Percentiles rank a stretch among this genome's conserved stretches.
Evolutionary conservation across 2,113 vertebrate genomes (phyloP).

Genomic region (Falco punctatus): DNA sequence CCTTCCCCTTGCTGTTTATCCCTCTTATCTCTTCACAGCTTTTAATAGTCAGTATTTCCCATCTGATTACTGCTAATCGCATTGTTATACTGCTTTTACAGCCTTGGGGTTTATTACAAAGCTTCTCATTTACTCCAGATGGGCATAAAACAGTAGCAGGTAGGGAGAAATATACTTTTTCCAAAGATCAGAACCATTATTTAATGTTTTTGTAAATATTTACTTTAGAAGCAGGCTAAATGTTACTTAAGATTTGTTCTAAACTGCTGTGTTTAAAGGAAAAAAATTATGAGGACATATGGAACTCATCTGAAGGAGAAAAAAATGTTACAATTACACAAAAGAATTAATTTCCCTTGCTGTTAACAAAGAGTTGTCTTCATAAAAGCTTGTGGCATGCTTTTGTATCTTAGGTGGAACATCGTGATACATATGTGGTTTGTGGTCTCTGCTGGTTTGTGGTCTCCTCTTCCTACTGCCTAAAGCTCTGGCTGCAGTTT

Average conservation of each 20-base stretch:
- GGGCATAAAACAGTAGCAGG: conserved; percentile 63
- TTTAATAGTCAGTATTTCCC: conserved; percentile 28
- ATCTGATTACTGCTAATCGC: conserved; percentile 45
- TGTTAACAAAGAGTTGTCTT: conserved; percentile 37
- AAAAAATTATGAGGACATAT: conserved; percentile 68
- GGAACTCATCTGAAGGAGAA: conserved; percentile 61
- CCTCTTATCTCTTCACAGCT: conserved; percentile 16
- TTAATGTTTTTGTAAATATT: conserved; percentile 72
- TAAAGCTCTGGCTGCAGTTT: conserved; percentile 21
- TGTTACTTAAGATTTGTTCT: conserved; percentile 59
- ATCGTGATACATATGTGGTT: conserved; percentile 31
- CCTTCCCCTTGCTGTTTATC: not conserved
- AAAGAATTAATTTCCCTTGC: conserved; percentile 67
- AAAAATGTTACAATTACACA: conserved; percentile 53
- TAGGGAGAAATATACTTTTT: conserved; percentile 48
- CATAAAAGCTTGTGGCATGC: conserved; percentile 37
- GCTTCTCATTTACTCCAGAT: not conserved
- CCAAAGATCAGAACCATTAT: conserved; percentile 54
- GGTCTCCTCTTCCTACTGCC: conserved; percentile 49
- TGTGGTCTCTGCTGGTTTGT: conserved; percentile 51
- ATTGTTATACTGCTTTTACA: not conserved
- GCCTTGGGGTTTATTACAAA: not conserved
- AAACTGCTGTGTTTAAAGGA: conserved; percentile 62
- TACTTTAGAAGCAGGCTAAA: conserved; percentile 63
- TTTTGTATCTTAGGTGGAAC: conserved; percentile 59